Evolutionary conservation across 2,888 invertebrate genomes (phyloP).

Genomic region (Xanthorhoe designata): DNA sequence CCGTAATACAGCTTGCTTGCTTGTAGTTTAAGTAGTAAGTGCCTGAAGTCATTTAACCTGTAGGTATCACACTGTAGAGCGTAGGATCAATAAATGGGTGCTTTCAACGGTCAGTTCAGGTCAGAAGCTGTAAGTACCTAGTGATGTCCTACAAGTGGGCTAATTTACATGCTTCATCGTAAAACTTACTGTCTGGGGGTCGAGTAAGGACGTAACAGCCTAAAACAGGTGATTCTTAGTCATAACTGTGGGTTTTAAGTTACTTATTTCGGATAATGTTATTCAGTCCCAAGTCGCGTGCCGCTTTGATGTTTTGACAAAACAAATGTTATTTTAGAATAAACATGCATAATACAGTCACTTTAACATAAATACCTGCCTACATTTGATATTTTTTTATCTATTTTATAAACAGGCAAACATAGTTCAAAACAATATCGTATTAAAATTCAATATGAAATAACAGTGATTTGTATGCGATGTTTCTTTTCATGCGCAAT

Average conservation of each 20-base stretch:
- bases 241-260: constrained; percentile 27
- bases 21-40: background rate
- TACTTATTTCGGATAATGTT: constrained; percentile 19
- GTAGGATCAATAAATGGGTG: constrained; percentile 14
- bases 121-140: constrained; percentile 30
- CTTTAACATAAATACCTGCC: background rate
- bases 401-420: no score
- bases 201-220: constrained; percentile 27
- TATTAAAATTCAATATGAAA: no score
- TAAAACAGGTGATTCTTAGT: constrained; percentile 32
- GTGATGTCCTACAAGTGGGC: constrained; percentile 28
- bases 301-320: constrained; percentile 30
- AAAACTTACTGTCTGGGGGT: constrained; percentile 34
- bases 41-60: constrained; percentile 11
- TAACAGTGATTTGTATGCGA: no score
- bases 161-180: constrained; percentile 33
- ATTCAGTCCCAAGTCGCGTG: constrained; percentile 19
- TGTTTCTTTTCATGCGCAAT: no score
- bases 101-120: constrained; percentile 24
- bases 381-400: background rate
- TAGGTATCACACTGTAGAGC: constrained; percentile 14
- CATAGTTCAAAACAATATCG: no score
- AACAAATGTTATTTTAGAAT: constrained; percentile 19
- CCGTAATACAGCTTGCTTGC: no score
- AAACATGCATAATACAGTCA: constrained; percentile 6